phyloP scores from a whole-genome alignment of 2,888 invertebrate genomes.

The Acleris cristana region DNA sequence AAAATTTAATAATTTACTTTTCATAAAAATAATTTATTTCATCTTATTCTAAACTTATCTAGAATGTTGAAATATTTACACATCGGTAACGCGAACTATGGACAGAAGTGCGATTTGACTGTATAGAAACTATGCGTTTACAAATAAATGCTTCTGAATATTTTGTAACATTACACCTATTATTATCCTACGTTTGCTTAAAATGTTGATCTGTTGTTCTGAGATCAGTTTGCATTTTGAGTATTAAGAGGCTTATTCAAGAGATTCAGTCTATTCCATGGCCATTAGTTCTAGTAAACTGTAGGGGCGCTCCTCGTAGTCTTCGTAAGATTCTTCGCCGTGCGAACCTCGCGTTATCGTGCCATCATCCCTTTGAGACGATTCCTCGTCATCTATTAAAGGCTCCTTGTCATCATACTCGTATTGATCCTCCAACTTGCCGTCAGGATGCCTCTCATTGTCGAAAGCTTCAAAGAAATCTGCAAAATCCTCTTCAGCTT shows the following conservation, averaged over 20 bases:
- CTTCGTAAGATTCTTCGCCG: slow-evolving; percentile 47
- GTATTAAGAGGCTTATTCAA: slow-evolving; percentile 45
- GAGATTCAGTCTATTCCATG: slow-evolving; percentile 73
- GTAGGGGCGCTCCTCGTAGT: slow-evolving; percentile 58
- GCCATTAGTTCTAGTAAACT: slow-evolving; percentile 75
- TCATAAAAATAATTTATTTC: slow-evolving; percentile 61
- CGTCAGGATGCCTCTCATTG: slow-evolving; percentile 44
- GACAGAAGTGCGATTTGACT: slow-evolving; percentile 28
- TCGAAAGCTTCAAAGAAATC: slow-evolving; percentile 64
- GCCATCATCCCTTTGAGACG: slow-evolving; percentile 49
- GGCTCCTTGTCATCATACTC: slow-evolving; percentile 50
- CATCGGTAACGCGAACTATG: slow-evolving; percentile 50
- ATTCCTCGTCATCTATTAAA: slow-evolving; percentile 46
- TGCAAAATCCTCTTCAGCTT: slow-evolving; percentile 65
- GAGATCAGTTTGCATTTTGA: slow-evolving; percentile 54
- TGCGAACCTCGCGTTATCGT: slow-evolving; percentile 45
- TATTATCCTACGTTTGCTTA: slow-evolving; percentile 34
- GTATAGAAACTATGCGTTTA: slow-evolving; percentile 34
- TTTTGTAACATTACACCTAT: slow-evolving; percentile 50
- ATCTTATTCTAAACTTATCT: slow-evolving; percentile 67
- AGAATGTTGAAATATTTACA: slow-evolving; percentile 75
- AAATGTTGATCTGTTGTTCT: slow-evolving; percentile 40
- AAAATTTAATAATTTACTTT: slow-evolving; percentile 50
- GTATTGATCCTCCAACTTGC: slow-evolving; percentile 49
- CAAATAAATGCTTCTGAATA: slow-evolving; percentile 62